These are phyloP conservation scores for Tychaedon coryphoeus DNA, from an alignment of 2,113 vertebrate genomes.

Conservation along the genomic window DNA sequence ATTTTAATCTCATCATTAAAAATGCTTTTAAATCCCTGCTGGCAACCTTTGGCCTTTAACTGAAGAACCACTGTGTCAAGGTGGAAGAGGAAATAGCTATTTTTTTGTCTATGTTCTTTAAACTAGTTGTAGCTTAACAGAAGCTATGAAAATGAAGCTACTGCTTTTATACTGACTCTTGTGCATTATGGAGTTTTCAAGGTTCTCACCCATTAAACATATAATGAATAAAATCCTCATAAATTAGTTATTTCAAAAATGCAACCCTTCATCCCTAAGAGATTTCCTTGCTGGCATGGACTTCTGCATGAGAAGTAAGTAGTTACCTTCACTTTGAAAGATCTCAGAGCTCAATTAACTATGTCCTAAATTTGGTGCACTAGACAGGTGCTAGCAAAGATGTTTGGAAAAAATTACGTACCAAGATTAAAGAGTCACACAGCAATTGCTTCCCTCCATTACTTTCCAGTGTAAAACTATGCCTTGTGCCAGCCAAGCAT, in stretches of 20 bases:
- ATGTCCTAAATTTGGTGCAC: neutral
- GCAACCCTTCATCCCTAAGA: neutral
- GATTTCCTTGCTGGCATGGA: neutral
- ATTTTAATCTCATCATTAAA: neutral
- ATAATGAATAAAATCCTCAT: neutral
- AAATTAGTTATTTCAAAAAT: neutral
- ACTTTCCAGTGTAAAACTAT: neutral
- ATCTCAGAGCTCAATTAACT: neutral
- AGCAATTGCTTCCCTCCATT: neutral
- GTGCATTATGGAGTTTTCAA: rapidly evolving
- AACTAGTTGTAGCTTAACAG: neutral
- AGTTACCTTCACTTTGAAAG: neutral
- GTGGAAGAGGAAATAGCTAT: neutral
- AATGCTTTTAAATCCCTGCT: neutral
- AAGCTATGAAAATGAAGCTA: neutral
- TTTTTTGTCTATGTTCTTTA: neutral
- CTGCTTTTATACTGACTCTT: neutral
- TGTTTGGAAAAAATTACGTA: neutral
- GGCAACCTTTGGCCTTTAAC: neutral
- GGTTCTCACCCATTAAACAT: neutral
- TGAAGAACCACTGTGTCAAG: neutral
- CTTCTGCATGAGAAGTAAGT: neutral
- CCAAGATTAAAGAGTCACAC: neutral
- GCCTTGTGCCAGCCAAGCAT: neutral
- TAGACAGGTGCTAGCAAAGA: neutral